Conservation (phyloP, 1,140 invertebrate genomes). For the Charaxes varanes region DNA sequence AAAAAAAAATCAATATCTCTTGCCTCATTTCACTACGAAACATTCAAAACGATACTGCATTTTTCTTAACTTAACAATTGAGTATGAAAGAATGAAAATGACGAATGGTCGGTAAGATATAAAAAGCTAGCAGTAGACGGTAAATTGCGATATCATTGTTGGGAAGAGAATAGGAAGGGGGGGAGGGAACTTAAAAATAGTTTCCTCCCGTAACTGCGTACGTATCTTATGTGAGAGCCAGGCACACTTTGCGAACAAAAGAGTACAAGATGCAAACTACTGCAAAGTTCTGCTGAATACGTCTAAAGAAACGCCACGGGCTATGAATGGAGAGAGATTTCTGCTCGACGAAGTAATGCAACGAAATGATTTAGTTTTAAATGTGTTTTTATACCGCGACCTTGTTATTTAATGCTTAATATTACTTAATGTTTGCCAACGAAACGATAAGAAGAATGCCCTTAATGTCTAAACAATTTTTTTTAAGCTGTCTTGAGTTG, state of each 20-base stretch:
- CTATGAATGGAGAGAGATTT: constrained; percentile 12
- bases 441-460: too few species aligned
- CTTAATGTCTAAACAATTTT: too few species aligned
- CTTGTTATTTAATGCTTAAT: too few species aligned
- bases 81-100: too few species aligned
- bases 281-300: constrained; percentile 24
- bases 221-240: constrained; percentile 20
- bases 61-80: too few species aligned
- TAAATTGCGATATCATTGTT: constrained; percentile 28
- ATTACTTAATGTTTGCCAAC: too few species aligned
- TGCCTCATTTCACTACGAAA: too few species aligned
- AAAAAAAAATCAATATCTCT: too few species aligned
- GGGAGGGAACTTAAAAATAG: constrained; percentile 24
- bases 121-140: constrained; percentile 11
- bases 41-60: too few species aligned
- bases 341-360: constrained; percentile 2
- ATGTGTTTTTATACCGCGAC: not conserved
- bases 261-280: constrained; percentile 32
- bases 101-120: too few species aligned
- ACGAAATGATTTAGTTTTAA: constrained; percentile 2
- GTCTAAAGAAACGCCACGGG: constrained; percentile 21
- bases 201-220: constrained; percentile 26
- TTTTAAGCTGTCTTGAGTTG: too few species aligned
- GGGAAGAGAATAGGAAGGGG: constrained; percentile 5
- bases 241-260: constrained; percentile 31